phyloP scores from a whole-genome alignment of 64 coral and sea anemone species.

The Stichodactyla helianthus region DNA sequence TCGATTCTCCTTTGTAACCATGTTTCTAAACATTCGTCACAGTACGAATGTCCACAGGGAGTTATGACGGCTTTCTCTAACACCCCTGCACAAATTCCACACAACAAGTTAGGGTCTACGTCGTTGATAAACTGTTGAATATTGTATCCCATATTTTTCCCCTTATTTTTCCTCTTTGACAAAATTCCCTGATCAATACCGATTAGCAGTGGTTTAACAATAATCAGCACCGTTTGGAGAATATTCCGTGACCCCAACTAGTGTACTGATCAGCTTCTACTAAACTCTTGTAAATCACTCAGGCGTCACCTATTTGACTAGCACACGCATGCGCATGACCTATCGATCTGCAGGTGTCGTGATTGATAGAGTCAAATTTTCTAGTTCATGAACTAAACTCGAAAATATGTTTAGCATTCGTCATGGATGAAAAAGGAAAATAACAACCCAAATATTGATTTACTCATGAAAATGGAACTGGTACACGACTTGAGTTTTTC shows the following conservation, averaged over 20 bases:
- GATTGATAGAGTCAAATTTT: constrained; percentile 7
- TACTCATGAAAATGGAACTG: not conserved
- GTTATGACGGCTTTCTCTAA: constrained; percentile 62
- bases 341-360: not conserved
- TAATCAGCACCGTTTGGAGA: not conserved
- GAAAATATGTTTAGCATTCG: not conserved
- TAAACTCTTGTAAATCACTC: constrained; percentile 2
- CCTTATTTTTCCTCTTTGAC: not conserved
- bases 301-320: constrained; percentile 5
- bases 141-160: constrained; percentile 62
- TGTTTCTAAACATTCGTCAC: constrained; percentile 59
- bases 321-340: not conserved
- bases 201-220: not conserved
- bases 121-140: constrained; percentile 49
- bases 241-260: not conserved
- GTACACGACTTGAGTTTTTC: not conserved
- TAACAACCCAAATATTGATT: not conserved
- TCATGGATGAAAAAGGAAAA: not conserved
- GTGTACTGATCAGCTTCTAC: not conserved
- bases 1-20: constrained; percentile 17
- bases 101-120: constrained; percentile 71
- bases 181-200: not conserved
- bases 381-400: not conserved
- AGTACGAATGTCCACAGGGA: constrained; percentile 82
- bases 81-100: constrained; percentile 78